A percentile compares a stretch with the other conserved stretches of the same genome.
Evolutionary conservation across 2,888 invertebrate species (phyloP).

Genomic region (Yponomeuta evonymella): DNA sequence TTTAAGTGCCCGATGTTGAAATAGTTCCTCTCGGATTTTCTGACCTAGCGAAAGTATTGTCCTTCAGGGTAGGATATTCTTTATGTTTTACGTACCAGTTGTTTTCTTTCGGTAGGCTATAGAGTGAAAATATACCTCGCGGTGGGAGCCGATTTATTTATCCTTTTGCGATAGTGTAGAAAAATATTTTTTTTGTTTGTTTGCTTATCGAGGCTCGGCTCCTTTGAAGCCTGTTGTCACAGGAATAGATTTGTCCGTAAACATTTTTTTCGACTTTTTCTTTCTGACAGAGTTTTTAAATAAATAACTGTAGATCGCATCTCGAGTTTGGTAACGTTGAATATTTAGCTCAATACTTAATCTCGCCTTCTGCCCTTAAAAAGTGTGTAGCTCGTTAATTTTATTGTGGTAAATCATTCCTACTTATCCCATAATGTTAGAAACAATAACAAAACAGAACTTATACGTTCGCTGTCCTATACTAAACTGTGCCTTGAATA

Average conservation of each 20-base stretch:
- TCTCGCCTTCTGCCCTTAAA: too few species aligned
- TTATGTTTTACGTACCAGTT: constrained; percentile 70
- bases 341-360: too few species aligned
- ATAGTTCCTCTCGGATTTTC: constrained; percentile 71
- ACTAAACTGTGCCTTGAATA: neutral
- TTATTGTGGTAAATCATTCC: too few species aligned
- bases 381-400: too few species aligned
- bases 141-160: constrained; percentile 67
- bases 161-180: constrained; percentile 56
- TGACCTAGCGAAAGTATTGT: constrained; percentile 71
- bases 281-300: constrained; percentile 2
- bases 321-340: too few species aligned
- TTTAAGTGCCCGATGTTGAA: constrained; percentile 74
- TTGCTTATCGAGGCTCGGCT: constrained; percentile 65
- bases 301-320: neutral
- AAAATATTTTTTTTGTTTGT: constrained; percentile 68
- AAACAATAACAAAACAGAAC: neutral
- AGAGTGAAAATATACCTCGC: constrained; percentile 58
- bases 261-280: constrained; percentile 8
- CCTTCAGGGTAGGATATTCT: constrained; percentile 32
- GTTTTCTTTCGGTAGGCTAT: constrained; percentile 49
- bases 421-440: neutral
- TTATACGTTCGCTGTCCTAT: too few species aligned
- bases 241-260: constrained; percentile 24
- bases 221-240: constrained; percentile 67